Evolutionary conservation across 2,888 invertebrate species (phyloP), one percentile per base, ranked within the genome.

Genomic region (Bhutanitis thaidina): DNA sequence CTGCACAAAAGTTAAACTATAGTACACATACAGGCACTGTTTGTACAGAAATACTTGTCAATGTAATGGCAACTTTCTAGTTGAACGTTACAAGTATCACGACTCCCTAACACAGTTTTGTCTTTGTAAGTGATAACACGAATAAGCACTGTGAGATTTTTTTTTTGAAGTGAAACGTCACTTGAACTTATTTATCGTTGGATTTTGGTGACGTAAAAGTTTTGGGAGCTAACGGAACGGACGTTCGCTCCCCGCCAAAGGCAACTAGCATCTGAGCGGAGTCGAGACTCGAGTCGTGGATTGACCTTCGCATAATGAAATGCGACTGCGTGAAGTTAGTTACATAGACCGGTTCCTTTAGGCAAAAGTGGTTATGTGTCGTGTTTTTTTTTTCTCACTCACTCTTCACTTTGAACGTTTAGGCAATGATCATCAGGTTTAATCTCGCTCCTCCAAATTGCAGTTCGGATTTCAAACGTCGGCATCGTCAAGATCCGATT

Each of bases 241-340:
- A 58, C 82, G 75, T 65, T 70, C 71, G 61, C 41, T 40, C 69
- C 9, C 56, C 35, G 13, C 59, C 48, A 45, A 30, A 48, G 65
- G 55, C 62, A 56, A 60, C 56, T 58, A 63, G 75, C 75, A 72
- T 76, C 78, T 80, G 77, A 71, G 62, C 63, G 49, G 60, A 59
- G 56, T 49, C 52, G 47, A 57, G 55, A 59, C 58, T 59, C 58
- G 52, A 52, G 54, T 53, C 52, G 49, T 43, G 30, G 55, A 56
- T 71, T 86, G 86, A 86, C 87, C 87, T 87, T 87, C 87, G 75
- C 57, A 59, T 71, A 78, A 77, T 77, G 71, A 79, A 79, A 75
- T 69, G 72, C 71, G 70, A 64, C 64, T 59, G 66, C 68, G 74
- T 78, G 81, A 86, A 86, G 85, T 85, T 84, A 63, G 80, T 58